These are phyloP conservation scores for Loris lydekkerianus DNA, from an alignment of 2,797 vertebrate genomes.

Conservation along the genomic window DNA sequence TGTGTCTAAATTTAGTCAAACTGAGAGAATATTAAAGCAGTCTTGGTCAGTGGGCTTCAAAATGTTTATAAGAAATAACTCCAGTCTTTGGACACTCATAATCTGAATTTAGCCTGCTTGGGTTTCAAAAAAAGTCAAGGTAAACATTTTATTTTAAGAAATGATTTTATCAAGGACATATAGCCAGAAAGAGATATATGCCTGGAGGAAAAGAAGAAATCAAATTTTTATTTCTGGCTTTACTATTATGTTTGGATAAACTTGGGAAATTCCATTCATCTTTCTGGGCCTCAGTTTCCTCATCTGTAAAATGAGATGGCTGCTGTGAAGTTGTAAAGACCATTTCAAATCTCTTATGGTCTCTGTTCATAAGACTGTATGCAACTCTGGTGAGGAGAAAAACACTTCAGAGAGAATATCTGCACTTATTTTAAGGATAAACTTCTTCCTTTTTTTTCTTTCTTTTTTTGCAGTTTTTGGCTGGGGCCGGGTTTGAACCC, in stretches of 20 bases:
- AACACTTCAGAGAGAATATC: not conserved
- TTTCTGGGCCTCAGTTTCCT: slow-evolving; percentile 25
- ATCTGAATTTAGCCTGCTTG: not conserved
- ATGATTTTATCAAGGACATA: not conserved
- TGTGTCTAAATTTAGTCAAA: not conserved
- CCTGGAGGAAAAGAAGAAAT: not conserved
- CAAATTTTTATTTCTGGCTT: not conserved
- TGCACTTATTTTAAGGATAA: not conserved
- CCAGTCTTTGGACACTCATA: not conserved
- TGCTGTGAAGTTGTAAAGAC: not conserved
- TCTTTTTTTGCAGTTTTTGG: too few relatives aligned
- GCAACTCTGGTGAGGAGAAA: not conserved
- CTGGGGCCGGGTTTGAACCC: too few relatives aligned
- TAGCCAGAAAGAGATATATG: not conserved
- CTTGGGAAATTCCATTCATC: not conserved
- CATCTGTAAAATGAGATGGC: not conserved
- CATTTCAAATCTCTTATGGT: not conserved
- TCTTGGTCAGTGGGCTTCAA: not conserved
- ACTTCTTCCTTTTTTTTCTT: not conserved
- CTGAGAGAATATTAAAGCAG: not conserved
- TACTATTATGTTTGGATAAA: not conserved
- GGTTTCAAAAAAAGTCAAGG: not conserved
- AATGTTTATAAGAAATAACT: not conserved
- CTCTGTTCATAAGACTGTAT: not conserved
- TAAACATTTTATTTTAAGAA: not conserved